Evolutionary conservation across 2,113 vertebrate genomes (phyloP), one percentile per base, ranked within the genome.

Genomic region (Limnothrissa miodon): DNA sequence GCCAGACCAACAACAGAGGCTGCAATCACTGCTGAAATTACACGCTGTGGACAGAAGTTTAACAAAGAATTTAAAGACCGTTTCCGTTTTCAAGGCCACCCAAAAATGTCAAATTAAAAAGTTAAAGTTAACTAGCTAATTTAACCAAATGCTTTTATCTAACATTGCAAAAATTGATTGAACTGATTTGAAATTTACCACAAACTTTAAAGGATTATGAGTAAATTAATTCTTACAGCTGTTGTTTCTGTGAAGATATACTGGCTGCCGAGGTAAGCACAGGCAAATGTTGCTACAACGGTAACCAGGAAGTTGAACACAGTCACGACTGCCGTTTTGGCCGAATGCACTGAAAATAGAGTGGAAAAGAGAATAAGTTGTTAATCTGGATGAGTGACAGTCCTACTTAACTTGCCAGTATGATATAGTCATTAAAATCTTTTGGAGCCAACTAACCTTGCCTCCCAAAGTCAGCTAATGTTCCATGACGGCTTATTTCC

Each of bases 221-320:
- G 7, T 44, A 10, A 45, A 39, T 36, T 15, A 4, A 23, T 0
- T 79, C 96, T 96, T 91, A 99, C 98, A 88, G 97, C 90, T 0
- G 97, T 83, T 0, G 92, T 96, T 89, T 99, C 98, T 0, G 93
- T 90, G 39, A 99, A 99, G 88, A 99, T 0, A 81, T 98, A 99
- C 90, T 99, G 97, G 90, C 96, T 99, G 88, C 96, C 97, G 83
- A 99, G 94, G 89, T 97, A 99, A 0, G 97, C 95, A 85, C 98
- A 99, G 82, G 95, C 93, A 0, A 99, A 99, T 0, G 97, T 87
- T 39, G 98, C 96, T 9, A 80, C 94, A 88, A 99, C 93, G 0
- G 98, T 99, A 88, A 99, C 93, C 25, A 99, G 87, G 94, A 97
- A 99, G 94, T 99, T 99, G 89, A 99, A 95, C 15, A 99, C 25